Conservation (phyloP, 2,113 vertebrate genomes). For the Callorhinus ursinus region DNA sequence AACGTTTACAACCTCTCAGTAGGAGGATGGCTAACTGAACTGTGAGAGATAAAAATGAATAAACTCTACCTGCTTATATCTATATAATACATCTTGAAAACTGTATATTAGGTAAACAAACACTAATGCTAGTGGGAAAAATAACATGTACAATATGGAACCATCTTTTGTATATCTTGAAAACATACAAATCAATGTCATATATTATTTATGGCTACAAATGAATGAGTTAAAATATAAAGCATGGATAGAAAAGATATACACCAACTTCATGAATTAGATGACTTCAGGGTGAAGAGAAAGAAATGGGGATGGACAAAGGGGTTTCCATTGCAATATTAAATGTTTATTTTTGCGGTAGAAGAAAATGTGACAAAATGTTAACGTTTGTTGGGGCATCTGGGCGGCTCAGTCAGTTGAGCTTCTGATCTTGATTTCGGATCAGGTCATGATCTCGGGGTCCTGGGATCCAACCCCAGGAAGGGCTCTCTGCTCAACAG, state of each 20-base stretch:
- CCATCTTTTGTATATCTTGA: background rate
- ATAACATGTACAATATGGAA: background rate
- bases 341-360: conserved; percentile 4
- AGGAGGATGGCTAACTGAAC: background rate
- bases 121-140: background rate
- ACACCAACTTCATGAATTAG: background rate
- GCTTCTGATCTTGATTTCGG: no score
- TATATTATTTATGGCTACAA: background rate
- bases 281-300: background rate
- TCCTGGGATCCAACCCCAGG: no score
- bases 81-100: background rate
- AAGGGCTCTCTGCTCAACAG: no score
- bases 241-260: background rate
- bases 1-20: background rate
- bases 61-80: background rate
- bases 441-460: no score
- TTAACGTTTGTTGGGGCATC: background rate
- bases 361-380: background rate
- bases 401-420: no score
- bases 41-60: background rate
- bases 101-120: background rate
- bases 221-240: conserved; percentile 2
- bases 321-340: background rate
- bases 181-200: background rate
- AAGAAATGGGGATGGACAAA: background rate